Evolutionary conservation across 2,797 vertebrate species (phyloP).

Genomic region (Pterois miles): DNA sequence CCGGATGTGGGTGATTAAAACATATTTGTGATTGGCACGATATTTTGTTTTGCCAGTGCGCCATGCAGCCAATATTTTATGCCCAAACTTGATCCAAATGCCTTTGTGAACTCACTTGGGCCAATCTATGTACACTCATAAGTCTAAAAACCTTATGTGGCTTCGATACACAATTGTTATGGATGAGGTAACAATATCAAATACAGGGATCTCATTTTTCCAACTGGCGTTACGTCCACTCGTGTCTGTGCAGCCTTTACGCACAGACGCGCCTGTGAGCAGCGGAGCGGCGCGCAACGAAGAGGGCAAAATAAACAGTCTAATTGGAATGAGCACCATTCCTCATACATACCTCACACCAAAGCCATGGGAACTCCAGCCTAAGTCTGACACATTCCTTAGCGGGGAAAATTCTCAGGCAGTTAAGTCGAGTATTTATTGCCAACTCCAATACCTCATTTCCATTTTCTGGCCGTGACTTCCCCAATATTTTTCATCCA

Average conservation of each 20-base stretch:
- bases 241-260: slow-evolving; percentile 61
- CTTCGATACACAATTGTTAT: background rate
- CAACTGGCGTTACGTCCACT: slow-evolving; percentile 21
- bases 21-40: background rate
- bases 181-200: slow-evolving; percentile 18
- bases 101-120: background rate
- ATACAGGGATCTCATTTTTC: slow-evolving; percentile 32
- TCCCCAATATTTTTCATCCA: slow-evolving; percentile 73
- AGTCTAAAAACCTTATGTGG: background rate
- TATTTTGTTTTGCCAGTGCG: slow-evolving; percentile 2
- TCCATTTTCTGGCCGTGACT: slow-evolving; percentile 76
- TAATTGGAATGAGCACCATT: slow-evolving; percentile 81
- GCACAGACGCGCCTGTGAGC: slow-evolving; percentile 64
- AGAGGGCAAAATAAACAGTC: slow-evolving; percentile 80
- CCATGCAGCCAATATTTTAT: background rate
- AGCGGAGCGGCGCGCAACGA: slow-evolving; percentile 55
- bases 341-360: slow-evolving; percentile 81
- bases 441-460: slow-evolving; percentile 83
- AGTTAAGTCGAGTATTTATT: slow-evolving; percentile 76
- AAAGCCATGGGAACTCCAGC: slow-evolving; percentile 82
- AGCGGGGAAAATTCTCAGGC: slow-evolving; percentile 79
- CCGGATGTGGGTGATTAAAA: background rate
- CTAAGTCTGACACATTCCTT: slow-evolving; percentile 81
- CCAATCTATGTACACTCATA: background rate
- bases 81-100: slow-evolving; percentile 3